Percentiles rank a stretch among this genome's conserved stretches.
These are phyloP conservation scores for Contarinia nasturtii DNA, from an alignment of 1,140 invertebrate genomes.

Conservation along the genomic window DNA sequence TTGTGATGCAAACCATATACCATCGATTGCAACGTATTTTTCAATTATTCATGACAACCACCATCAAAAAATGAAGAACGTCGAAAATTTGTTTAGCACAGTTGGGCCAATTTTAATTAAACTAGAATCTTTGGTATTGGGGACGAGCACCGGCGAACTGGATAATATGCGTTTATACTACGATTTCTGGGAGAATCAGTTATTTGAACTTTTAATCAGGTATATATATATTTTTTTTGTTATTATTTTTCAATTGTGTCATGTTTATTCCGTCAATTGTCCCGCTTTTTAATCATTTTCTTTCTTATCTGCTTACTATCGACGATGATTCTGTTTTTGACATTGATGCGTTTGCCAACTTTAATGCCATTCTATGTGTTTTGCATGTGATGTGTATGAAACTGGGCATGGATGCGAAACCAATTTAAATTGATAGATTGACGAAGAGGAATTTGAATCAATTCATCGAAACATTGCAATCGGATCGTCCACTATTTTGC, in stretches of 20 bases:
- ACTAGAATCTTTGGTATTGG: conserved; percentile 53
- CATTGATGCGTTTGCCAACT: no score
- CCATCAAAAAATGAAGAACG: conserved; percentile 29
- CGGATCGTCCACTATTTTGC: conserved; percentile 46
- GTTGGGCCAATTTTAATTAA: conserved; percentile 61
- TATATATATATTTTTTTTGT: conserved; percentile 8
- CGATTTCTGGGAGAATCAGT: conserved; percentile 45
- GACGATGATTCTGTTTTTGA: no score
- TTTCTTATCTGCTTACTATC: no score
- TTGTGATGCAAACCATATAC: neutral
- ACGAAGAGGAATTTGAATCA: conserved; percentile 47
- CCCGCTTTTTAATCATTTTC: no score
- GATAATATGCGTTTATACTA: conserved; percentile 46
- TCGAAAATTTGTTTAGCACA: conserved; percentile 49
- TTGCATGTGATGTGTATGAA: no score
- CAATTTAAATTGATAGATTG: conserved; percentile 23
- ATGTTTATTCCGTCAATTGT: no score
- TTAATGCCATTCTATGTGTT: no score
- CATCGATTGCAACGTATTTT: neutral
- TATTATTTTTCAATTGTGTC: no score
- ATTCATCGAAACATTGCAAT: conserved; percentile 41
- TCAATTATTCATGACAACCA: neutral
- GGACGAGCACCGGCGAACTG: conserved; percentile 40
- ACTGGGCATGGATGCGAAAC: no score
- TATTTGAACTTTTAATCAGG: conserved; percentile 35